Conservation (phyloP, 2,797 vertebrate genomes). For the Betta splendens region DNA sequence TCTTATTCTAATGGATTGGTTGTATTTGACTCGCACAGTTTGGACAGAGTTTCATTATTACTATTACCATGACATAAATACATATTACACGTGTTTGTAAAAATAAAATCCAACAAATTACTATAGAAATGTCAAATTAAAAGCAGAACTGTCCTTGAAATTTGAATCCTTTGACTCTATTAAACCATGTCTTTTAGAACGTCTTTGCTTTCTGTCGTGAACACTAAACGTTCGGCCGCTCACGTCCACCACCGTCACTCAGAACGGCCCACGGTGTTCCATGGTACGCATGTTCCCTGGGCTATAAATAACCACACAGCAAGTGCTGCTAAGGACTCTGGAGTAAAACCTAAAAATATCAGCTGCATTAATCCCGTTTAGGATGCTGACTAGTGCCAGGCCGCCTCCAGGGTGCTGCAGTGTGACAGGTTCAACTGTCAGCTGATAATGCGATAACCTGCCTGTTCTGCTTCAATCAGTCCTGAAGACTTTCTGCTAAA, state of each 20-base stretch:
- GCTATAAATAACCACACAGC: conserved; percentile 44
- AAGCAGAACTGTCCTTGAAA: conserved; percentile 54
- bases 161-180: conserved; percentile 69
- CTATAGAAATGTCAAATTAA: conserved; percentile 59
- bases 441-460: conserved; percentile 77
- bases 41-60: conserved; percentile 59
- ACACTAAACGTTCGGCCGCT: no score
- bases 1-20: no score
- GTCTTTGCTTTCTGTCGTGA: conserved; percentile 14
- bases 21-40: conserved; percentile 50
- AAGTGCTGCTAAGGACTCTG: conserved; percentile 30
- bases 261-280: background rate
- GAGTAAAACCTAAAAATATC: conserved; percentile 70
- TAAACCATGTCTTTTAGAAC: conserved; percentile 76
- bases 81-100: conserved; percentile 64
- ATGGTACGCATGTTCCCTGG: conserved; percentile 16
- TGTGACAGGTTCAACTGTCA: conserved; percentile 67
- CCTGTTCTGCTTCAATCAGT: conserved; percentile 71
- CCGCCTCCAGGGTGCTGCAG: conserved; percentile 40
- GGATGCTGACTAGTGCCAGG: conserved; percentile 55
- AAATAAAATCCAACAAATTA: conserved; percentile 59
- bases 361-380: conserved; percentile 44
- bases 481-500: no score
- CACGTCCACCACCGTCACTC: background rate
- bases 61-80: conserved; percentile 45